Evolutionary conservation across 2,888 invertebrate genomes (phyloP).

Genomic region (Drosophila lutescens): DNA sequence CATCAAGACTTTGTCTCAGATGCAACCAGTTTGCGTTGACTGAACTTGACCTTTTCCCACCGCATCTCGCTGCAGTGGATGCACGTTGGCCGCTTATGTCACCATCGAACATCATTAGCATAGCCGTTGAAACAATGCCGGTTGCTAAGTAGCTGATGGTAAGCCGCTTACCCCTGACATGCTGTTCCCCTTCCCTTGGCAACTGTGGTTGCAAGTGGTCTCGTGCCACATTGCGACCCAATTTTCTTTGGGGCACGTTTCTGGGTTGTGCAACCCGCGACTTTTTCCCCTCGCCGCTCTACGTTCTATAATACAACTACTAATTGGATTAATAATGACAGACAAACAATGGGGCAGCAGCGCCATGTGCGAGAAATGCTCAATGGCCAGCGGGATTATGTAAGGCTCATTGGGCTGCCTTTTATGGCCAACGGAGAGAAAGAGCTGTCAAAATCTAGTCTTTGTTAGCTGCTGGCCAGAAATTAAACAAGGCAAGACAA

Average conservation of each 20-base stretch:
- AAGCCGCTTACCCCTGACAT: constrained; percentile 61
- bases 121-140: constrained; percentile 20
- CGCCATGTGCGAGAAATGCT: constrained; percentile 47
- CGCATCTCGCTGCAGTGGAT: constrained; percentile 42
- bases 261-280: constrained; percentile 48
- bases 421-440: constrained; percentile 29
- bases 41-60: constrained; percentile 64
- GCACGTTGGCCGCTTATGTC: constrained; percentile 46
- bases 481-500: constrained; percentile 36
- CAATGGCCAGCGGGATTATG: constrained; percentile 59
- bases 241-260: constrained; percentile 49
- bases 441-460: constrained; percentile 59
- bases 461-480: constrained; percentile 41
- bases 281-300: constrained; percentile 17
- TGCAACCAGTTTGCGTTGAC: constrained; percentile 5
- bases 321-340: constrained; percentile 76
- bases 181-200: constrained; percentile 28
- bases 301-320: constrained; percentile 61
- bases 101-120: constrained; percentile 37
- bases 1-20: neutral
- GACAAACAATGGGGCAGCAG: constrained; percentile 64
- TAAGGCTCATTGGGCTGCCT: constrained; percentile 46
- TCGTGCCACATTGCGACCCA: constrained; percentile 55
- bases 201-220: constrained; percentile 41
- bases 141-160: constrained; percentile 50